These are phyloP conservation scores for Meriones psammophilus DNA, from an alignment of 2,797 vertebrate species.

Conservation along the genomic window DNA sequence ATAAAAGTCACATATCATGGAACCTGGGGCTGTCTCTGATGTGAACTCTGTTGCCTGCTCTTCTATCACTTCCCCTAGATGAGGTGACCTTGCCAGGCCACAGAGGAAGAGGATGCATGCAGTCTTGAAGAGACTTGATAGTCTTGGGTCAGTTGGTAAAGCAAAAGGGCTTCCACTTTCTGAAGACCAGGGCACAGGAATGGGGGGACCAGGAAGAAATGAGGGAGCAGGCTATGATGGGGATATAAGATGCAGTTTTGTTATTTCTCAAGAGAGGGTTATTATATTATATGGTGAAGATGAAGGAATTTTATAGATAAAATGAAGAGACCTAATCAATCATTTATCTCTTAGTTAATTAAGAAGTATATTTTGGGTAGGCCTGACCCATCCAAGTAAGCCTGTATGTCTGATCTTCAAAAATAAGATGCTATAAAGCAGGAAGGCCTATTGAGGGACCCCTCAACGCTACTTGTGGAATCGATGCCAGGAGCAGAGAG, in stretches of 20 bases:
- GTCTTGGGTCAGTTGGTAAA: too few relatives aligned
- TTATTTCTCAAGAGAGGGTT: not conserved
- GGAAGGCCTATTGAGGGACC: not conserved
- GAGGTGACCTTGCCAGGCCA: too few relatives aligned
- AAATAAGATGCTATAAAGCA: not conserved
- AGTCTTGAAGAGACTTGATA: too few relatives aligned
- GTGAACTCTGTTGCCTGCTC: too few relatives aligned
- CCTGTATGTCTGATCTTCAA: not conserved
- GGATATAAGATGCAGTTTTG: not conserved
- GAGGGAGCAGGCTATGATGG: too few relatives aligned
- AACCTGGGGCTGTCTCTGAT: too few relatives aligned
- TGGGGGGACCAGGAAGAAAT: too few relatives aligned
- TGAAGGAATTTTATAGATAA: slow-evolving; percentile 11
- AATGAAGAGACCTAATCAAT: slow-evolving; percentile 35
- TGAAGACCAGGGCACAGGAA: too few relatives aligned
- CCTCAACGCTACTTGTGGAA: not conserved
- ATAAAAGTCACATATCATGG: not conserved
- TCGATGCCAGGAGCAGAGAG: not conserved
- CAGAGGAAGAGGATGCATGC: too few relatives aligned
- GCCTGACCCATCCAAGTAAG: not conserved
- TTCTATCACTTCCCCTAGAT: too few relatives aligned
- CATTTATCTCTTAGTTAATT: slow-evolving; percentile 11
- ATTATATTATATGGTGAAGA: not conserved
- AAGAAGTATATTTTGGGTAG: not conserved
- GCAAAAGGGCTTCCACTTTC: too few relatives aligned